Evolutionary conservation across 2,888 invertebrate genomes (phyloP).

Genomic region (Ferrisia virgata): DNA sequence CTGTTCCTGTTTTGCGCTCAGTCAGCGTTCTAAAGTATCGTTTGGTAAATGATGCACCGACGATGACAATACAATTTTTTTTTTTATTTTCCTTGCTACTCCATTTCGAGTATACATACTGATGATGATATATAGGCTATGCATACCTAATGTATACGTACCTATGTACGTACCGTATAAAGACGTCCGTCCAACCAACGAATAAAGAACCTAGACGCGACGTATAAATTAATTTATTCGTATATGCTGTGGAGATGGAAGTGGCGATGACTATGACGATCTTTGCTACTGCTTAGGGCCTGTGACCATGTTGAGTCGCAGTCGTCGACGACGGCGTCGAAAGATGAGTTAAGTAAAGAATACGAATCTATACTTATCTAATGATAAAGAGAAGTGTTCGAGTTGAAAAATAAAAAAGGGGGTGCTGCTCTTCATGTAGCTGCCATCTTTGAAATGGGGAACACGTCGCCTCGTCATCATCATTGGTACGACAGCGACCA

Average conservation of each 20-base stretch:
- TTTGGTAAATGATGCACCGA: background rate
- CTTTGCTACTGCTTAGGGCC: background rate
- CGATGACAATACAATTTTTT: background rate
- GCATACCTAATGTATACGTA: background rate
- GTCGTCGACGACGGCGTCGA: background rate
- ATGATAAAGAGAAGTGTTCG: background rate
- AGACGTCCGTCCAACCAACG: background rate
- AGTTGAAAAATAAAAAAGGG: background rate
- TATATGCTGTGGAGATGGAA: background rate
- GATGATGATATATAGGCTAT: background rate
- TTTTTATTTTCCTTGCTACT: background rate
- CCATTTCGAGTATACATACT: background rate
- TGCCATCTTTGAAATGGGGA: background rate
- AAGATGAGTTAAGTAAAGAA: background rate
- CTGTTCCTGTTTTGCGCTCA: background rate
- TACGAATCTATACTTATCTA: background rate
- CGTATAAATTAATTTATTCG: conserved; percentile 13
- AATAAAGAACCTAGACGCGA: background rate
- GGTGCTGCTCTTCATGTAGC: background rate
- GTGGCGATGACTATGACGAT: background rate
- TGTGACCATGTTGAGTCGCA: background rate
- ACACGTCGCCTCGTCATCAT: background rate
- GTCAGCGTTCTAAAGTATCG: background rate
- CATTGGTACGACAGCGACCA: too few relatives aligned
- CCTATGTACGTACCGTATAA: background rate